phyloP scores from a whole-genome alignment of 1,140 invertebrate genomes.

The Cotesia chilonis region DNA sequence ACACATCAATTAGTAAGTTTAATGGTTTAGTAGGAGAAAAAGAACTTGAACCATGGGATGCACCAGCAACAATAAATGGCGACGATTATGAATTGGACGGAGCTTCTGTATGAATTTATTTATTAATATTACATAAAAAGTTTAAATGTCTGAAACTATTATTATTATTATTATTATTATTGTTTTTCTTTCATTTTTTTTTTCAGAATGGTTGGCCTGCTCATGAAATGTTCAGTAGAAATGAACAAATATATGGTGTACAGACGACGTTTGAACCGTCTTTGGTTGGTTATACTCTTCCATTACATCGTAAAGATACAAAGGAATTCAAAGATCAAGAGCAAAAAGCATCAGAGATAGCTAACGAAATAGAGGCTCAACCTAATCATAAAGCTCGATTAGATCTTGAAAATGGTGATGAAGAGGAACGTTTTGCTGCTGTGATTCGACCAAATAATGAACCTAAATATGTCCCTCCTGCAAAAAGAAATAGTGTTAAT shows the following conservation, averaged over 20 bases:
- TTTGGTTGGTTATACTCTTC: slow-evolving; percentile 87
- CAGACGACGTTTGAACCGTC: slow-evolving; percentile 87
- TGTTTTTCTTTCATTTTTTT: slow-evolving; percentile 29
- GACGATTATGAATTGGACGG: slow-evolving; percentile 75
- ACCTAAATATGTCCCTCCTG: slow-evolving; percentile 81
- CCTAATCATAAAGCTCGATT: slow-evolving; percentile 80
- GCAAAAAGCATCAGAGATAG: slow-evolving; percentile 83
- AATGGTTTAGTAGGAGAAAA: slow-evolving; percentile 75
- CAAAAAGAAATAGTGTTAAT: slow-evolving; percentile 76
- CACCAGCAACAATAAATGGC: slow-evolving; percentile 71
- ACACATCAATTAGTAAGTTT: slow-evolving; percentile 78
- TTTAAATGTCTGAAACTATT: slow-evolving; percentile 15
- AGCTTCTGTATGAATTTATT: slow-evolving; percentile 60
- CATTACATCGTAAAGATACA: slow-evolving; percentile 82
- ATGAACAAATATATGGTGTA: slow-evolving; percentile 90
- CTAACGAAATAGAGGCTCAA: slow-evolving; percentile 88
- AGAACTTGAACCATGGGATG: slow-evolving; percentile 90
- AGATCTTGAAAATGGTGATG: slow-evolving; percentile 90
- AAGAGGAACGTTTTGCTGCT: slow-evolving; percentile 85
- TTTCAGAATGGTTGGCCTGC: slow-evolving; percentile 91
- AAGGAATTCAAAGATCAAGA: slow-evolving; percentile 80
- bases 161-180: not conserved
- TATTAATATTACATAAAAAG: slow-evolving; percentile 24
- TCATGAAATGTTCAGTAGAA: slow-evolving; percentile 93
- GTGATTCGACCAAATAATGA: slow-evolving; percentile 67